These are phyloP conservation scores for Lindbergichthys nudifrons DNA, from an alignment of 2,797 vertebrate genomes.

Conservation along the genomic window DNA sequence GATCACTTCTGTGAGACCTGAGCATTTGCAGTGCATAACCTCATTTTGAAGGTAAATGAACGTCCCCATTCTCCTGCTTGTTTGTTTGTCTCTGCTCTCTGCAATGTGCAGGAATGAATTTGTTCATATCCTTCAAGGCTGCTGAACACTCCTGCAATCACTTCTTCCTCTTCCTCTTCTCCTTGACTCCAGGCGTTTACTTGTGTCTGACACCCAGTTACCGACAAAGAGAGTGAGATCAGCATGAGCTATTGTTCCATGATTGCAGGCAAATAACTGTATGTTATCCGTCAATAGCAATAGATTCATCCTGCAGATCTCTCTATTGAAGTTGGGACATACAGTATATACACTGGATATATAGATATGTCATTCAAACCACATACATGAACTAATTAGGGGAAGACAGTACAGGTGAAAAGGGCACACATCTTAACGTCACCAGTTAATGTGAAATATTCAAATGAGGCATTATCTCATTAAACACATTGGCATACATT, in stretches of 20 bases:
- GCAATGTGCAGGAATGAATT: slow-evolving; percentile 20
- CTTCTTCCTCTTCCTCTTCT: background rate
- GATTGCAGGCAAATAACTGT: background rate
- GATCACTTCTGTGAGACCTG: background rate
- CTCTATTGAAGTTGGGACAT: background rate
- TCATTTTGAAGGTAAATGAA: slow-evolving; percentile 57
- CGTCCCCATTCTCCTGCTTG: slow-evolving; percentile 29
- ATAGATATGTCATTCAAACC: background rate
- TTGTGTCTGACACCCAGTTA: slow-evolving; percentile 14
- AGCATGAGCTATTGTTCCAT: background rate
- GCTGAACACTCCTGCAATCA: slow-evolving; percentile 4
- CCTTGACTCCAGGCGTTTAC: background rate
- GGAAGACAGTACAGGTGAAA: too few relatives aligned
- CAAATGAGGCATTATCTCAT: too few relatives aligned
- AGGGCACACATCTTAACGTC: too few relatives aligned
- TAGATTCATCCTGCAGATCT: slow-evolving; percentile 2
- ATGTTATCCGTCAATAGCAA: background rate
- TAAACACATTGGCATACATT: too few relatives aligned
- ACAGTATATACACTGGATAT: too few relatives aligned
- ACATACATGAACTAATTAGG: background rate
- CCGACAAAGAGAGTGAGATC: slow-evolving; percentile 4
- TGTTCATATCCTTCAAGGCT: slow-evolving; percentile 33
- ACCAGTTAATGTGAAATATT: too few relatives aligned
- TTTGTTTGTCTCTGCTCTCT: slow-evolving; percentile 27
- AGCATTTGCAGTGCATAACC: slow-evolving; percentile 23